Evolutionary conservation across 2,113 vertebrate genomes (phyloP).

Genomic region (Cinclus mexicanus): DNA sequence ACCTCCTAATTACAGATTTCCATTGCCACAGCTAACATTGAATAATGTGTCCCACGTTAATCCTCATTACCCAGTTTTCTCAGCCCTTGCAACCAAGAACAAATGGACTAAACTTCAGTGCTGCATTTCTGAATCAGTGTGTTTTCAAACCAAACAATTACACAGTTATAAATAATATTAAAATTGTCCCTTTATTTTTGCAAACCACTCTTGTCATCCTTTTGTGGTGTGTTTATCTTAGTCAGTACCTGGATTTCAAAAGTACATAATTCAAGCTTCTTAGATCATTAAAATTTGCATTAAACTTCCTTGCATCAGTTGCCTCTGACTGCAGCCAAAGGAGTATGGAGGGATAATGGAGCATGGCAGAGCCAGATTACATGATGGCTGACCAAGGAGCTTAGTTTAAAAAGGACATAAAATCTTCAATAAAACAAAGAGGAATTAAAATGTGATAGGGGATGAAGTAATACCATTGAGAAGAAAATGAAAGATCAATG

Average conservation of each 20-base stretch:
- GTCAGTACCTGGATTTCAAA: background rate
- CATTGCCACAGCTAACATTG: background rate
- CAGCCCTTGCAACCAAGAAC: background rate
- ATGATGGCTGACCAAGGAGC: background rate
- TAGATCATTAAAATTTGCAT: background rate
- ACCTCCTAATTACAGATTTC: background rate
- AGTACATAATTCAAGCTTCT: background rate
- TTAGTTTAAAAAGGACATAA: background rate
- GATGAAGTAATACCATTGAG: background rate
- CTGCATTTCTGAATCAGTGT: background rate
- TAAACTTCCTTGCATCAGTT: background rate
- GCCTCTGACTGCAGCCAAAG: background rate
- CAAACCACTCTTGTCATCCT: background rate
- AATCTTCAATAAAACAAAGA: background rate
- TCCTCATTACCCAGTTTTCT: background rate
- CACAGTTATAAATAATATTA: background rate
- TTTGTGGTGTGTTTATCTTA: background rate
- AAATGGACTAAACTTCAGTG: background rate
- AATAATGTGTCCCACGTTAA: background rate
- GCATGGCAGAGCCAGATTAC: background rate
- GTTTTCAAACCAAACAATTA: background rate
- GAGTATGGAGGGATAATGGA: background rate
- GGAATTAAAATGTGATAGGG: background rate
- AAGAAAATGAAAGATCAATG: slow-evolving; percentile 21
- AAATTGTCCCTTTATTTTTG: background rate